phyloP scores from a whole-genome alignment of 2,113 vertebrate genomes.

The Aphyosemion australe region DNA sequence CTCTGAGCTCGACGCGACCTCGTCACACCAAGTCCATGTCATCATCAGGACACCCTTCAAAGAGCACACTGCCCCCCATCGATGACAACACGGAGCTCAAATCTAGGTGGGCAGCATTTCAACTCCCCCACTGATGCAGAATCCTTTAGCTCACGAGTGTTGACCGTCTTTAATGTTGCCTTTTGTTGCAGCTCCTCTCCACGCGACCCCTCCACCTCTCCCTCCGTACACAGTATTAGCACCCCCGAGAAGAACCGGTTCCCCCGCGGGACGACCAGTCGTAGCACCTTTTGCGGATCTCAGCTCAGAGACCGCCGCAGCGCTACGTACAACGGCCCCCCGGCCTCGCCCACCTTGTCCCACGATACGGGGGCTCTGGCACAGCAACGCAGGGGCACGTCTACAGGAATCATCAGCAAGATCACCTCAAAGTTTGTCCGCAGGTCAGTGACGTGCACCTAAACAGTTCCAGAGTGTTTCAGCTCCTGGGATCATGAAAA shows the following conservation, averaged over 20 bases:
- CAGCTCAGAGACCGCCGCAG: conserved; percentile 95
- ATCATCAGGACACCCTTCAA: conserved; percentile 94
- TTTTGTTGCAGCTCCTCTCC: conserved; percentile 77
- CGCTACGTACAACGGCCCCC: conserved; percentile 94
- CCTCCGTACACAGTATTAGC: conserved; percentile 95
- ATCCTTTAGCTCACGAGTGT: not conserved
- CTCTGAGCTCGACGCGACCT: conserved; percentile 85
- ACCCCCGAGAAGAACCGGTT: conserved; percentile 95
- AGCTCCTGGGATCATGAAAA: not conserved
- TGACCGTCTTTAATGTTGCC: not conserved
- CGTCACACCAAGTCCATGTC: conserved; percentile 99
- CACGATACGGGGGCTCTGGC: conserved; percentile 90
- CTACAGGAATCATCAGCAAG: conserved; percentile 95
- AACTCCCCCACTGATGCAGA: not conserved
- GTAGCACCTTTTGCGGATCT: conserved; percentile 97
- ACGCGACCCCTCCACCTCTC: conserved; percentile 90
- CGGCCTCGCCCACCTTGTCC: conserved; percentile 89
- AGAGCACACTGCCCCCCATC: conserved; percentile 94
- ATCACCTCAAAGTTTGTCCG: conserved; percentile 97
- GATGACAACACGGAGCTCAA: conserved; percentile 93
- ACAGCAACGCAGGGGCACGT: conserved; percentile 91
- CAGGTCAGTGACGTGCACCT: conserved; percentile 83
- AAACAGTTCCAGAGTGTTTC: not conserved
- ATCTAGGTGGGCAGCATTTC: conserved; percentile 79
- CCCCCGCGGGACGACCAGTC: conserved; percentile 93